phyloP scores from a whole-genome alignment of 2,888 invertebrate genomes.

The Nezara viridula region DNA sequence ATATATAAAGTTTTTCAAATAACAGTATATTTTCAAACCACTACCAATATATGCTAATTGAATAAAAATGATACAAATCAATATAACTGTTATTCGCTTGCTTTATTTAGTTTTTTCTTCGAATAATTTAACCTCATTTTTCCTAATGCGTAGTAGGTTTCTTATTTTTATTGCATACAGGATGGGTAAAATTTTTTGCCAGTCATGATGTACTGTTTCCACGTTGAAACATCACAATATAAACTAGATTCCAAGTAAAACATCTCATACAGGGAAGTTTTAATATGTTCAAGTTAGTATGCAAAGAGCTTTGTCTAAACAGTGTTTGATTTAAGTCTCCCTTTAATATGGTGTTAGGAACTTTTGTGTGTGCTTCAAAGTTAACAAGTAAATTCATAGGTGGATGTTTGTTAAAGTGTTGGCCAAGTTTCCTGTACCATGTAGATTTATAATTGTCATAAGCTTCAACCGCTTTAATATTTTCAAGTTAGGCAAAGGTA shows the following conservation, averaged over 20 bases:
- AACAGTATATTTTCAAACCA: too few species aligned
- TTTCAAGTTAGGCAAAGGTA: neutral
- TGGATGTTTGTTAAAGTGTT: slow-evolving; percentile 32
- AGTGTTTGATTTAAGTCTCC: slow-evolving; percentile 23
- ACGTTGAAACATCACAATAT: neutral
- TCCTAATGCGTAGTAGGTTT: too few species aligned
- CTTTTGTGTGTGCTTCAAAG: slow-evolving; percentile 27
- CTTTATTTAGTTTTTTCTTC: too few species aligned
- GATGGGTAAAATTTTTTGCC: too few species aligned
- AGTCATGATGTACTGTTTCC: neutral
- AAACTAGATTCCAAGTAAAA: neutral
- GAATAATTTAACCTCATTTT: too few species aligned
- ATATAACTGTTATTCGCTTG: too few species aligned
- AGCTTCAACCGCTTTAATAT: slow-evolving; percentile 34
- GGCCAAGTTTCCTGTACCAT: slow-evolving; percentile 21
- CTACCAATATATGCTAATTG: too few species aligned
- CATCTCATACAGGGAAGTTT: neutral
- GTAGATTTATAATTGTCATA: slow-evolving; percentile 35
- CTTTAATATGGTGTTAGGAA: slow-evolving; percentile 32
- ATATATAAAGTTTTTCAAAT: too few species aligned
- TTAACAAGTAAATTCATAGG: slow-evolving; percentile 46
- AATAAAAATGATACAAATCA: too few species aligned
- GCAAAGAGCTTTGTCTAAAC: slow-evolving; percentile 38
- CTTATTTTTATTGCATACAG: too few species aligned
- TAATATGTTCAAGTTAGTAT: slow-evolving; percentile 32